Evolutionary conservation across 2,888 invertebrate genomes (phyloP).

Genomic region (Scaptomyza polygonia): DNA sequence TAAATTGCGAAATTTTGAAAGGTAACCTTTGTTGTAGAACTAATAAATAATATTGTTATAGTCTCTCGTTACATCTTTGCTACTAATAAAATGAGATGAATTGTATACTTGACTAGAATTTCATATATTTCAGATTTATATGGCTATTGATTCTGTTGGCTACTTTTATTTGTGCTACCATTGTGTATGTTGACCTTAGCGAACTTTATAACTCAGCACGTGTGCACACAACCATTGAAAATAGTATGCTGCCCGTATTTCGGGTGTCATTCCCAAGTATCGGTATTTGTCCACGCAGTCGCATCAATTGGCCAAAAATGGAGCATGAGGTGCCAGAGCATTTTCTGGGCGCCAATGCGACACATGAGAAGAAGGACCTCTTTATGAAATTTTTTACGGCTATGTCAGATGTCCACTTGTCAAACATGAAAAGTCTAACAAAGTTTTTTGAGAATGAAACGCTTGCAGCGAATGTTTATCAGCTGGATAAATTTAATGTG

Average conservation of each 20-base stretch:
- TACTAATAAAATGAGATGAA: neutral
- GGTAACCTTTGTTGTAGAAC: conserved; percentile 50
- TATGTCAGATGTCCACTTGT: conserved; percentile 61
- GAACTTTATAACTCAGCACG: conserved; percentile 69
- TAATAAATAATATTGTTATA: neutral
- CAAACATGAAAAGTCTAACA: conserved; percentile 46
- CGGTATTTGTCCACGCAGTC: conserved; percentile 78
- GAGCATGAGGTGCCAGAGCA: conserved; percentile 57
- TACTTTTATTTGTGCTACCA: conserved; percentile 65
- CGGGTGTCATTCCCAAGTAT: conserved; percentile 80
- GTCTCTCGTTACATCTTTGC: neutral
- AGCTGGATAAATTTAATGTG: conserved; percentile 75
- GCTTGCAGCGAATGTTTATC: conserved; percentile 46
- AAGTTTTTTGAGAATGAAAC: conserved; percentile 63
- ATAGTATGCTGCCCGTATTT: conserved; percentile 78
- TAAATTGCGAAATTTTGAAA: conserved; percentile 74
- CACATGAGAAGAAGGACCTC: conserved; percentile 44
- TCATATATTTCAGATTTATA: conserved; percentile 56
- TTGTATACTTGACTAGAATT: neutral
- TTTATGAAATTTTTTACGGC: conserved; percentile 73
- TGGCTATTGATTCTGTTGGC: conserved; percentile 77
- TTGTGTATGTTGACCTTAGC: conserved; percentile 74
- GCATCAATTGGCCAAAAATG: conserved; percentile 75
- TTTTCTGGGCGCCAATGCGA: conserved; percentile 74
- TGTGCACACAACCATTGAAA: conserved; percentile 79